phyloP scores from a whole-genome alignment of 2,797 vertebrate genomes.

The Sardinella longiceps region DNA sequence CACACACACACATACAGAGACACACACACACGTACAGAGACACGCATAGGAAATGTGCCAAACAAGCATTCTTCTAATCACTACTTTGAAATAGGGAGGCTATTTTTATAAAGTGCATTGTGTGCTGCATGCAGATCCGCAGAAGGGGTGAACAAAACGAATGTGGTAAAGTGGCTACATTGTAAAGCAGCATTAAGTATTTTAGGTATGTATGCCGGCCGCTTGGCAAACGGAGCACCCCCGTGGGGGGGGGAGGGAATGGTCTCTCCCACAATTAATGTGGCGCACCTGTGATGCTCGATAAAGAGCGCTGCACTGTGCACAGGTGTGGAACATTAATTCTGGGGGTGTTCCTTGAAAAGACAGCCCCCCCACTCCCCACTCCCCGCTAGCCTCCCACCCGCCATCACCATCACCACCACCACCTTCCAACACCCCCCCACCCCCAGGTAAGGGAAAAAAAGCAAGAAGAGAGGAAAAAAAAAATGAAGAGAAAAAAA shows the following conservation, averaged over 20 bases:
- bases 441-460: constrained; percentile 42
- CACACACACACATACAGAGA: constrained; percentile 38
- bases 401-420: not conserved
- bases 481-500: constrained; percentile 3
- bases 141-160: constrained; percentile 51
- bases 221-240: constrained; percentile 72
- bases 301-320: constrained; percentile 81
- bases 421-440: constrained; percentile 19
- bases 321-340: constrained; percentile 88
- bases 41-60: constrained; percentile 61
- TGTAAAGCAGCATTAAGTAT: constrained; percentile 60
- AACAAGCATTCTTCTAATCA: constrained; percentile 66
- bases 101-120: constrained; percentile 69
- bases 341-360: constrained; percentile 84
- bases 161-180: constrained; percentile 62
- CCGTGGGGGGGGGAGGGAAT: constrained; percentile 67
- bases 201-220: constrained; percentile 73
- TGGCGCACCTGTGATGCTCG: constrained; percentile 84
- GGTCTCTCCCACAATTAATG: constrained; percentile 84
- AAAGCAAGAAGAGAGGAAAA: not conserved
- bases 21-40: constrained; percentile 41
- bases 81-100: constrained; percentile 68
- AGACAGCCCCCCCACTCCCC: constrained; percentile 66
- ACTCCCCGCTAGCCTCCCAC: constrained; percentile 36
- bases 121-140: constrained; percentile 70